Conservation (phyloP, 2,888 invertebrate species). For the Polyploca ridens region DNA sequence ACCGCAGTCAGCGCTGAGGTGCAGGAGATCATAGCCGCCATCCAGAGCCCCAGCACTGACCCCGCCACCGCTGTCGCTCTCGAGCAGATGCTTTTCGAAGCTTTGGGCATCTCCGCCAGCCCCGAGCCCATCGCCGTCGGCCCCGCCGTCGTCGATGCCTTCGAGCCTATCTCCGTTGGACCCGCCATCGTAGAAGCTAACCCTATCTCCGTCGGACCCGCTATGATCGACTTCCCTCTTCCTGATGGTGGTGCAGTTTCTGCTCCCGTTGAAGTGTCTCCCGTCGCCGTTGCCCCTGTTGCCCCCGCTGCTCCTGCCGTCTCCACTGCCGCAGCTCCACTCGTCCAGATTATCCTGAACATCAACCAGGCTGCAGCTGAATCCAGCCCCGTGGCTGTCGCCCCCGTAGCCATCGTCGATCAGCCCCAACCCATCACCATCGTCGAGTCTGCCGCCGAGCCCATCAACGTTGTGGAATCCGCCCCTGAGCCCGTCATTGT, state of each 20-base stretch:
- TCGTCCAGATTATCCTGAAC: constrained; percentile 55
- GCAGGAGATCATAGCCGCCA: constrained; percentile 57
- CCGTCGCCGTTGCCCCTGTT: constrained; percentile 27
- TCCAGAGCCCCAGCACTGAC: constrained; percentile 61
- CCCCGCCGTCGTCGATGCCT: constrained; percentile 27
- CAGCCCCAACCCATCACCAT: constrained; percentile 17
- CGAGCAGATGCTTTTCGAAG: constrained; percentile 39
- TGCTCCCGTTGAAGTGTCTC: constrained; percentile 21
- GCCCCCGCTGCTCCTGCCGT: constrained; percentile 20
- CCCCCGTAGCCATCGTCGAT: constrained; percentile 20
- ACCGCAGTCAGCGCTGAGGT: constrained; percentile 37
- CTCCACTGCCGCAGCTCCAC: constrained; percentile 31
- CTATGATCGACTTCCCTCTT: constrained; percentile 34
- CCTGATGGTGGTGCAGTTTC: constrained; percentile 25
- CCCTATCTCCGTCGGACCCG: constrained; percentile 37
- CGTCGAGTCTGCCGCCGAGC: constrained; percentile 11
- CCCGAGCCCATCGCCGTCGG: constrained; percentile 31
- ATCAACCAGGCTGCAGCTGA: constrained; percentile 35
- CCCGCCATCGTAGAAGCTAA: constrained; percentile 33
- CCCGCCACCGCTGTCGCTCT: constrained; percentile 56
- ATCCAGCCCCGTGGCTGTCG: constrained; percentile 22
- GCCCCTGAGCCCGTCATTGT: constrained; percentile 25
- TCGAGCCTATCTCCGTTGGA: constrained; percentile 29
- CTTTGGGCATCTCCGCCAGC: constrained; percentile 19
- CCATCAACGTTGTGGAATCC: constrained; percentile 22